Base-by-base conservation (phyloP, 37 sponge, comb jelly and placozoan genomes). In the Hexactinellida sp. region DNA sequence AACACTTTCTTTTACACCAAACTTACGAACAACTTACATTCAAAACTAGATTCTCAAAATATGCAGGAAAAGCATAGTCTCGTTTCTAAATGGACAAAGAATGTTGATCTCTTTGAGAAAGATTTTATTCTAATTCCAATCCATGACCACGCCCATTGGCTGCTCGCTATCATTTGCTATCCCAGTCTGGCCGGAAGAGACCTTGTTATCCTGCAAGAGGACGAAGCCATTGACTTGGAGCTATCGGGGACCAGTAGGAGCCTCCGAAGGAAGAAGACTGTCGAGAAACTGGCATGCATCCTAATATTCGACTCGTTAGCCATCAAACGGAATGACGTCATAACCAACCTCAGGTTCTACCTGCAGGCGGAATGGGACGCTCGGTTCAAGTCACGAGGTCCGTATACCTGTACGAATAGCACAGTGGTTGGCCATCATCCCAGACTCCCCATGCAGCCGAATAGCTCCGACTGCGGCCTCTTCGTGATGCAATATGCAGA, bases 391-490 rank as follows among this genome's bases (percentile, higher is more conserved):
- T 63, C 76, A n/a, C 28, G 5, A 7, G 30, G 28, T n/a, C 5
- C 25, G 34, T 63, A 63, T 23, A 23, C 21, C 5, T 63, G 25
- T n/a, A 3, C 21, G 32, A n/a, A n/a, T 7, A 10, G 13, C 5
- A 7, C 5, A 3, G 3, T 63, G 28, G 34, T 63, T 21, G 76
- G 76, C 25, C 76, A 63, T n/a, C 76, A 63, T 63, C 76, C 39
- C 24, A 86, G 93, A 93, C 86, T 90, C 16, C 94, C 90, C n/a
- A 85, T 87, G 0, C 97, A 96, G 54, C 63, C 89, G 41, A 96
- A 96, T 88, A 88, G 86, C 24, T 93, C 88, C 16, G 97, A 96
- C 55, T 96, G 97, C 88, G 97, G 97, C 0, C 55, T 96, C 1
- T 96, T 88, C 55, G 55, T 96, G 0, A 71, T 96, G 41, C 93